Evolutionary conservation across 2,113 vertebrate species (phyloP).

Genomic region (Mystacornis crossleyi): DNA sequence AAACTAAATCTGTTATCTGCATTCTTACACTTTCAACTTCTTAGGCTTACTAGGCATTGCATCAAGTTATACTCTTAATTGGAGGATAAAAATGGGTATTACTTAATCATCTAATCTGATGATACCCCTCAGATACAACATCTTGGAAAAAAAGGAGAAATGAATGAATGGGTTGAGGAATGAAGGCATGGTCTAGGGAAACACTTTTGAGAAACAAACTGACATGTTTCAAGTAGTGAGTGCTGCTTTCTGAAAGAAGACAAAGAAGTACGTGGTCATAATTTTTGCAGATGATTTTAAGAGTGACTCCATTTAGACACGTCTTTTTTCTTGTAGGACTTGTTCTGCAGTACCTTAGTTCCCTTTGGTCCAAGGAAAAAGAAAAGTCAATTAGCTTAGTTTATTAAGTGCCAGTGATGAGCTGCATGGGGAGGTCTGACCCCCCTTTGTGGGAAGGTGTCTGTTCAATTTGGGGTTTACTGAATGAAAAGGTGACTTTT

Average conservation of each 20-base stretch:
- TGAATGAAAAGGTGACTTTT: not conserved
- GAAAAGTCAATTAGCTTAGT: not conserved
- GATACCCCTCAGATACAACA: not conserved
- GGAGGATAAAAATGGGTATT: not conserved
- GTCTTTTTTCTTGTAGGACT: not conserved
- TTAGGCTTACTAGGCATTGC: not conserved
- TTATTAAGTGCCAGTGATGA: not conserved
- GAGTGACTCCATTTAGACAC: not conserved
- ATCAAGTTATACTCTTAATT: not conserved
- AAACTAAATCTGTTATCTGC: not conserved
- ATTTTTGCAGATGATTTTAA: not conserved
- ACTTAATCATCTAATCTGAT: not conserved
- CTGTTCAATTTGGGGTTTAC: not conserved
- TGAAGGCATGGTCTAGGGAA: not conserved
- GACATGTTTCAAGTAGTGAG: not conserved
- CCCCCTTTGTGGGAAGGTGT: not conserved
- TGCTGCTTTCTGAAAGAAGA: not conserved
- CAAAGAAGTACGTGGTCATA: not conserved
- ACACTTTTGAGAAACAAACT: not conserved
- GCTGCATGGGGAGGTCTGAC: rapidly evolving
- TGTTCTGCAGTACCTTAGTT: not conserved
- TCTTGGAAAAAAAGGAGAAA: not conserved
- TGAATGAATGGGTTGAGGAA: not conserved
- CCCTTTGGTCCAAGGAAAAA: not conserved
- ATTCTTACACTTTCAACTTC: not conserved